Conservation (phyloP, 2,797 vertebrate genomes). For the Molossus molossus region DNA sequence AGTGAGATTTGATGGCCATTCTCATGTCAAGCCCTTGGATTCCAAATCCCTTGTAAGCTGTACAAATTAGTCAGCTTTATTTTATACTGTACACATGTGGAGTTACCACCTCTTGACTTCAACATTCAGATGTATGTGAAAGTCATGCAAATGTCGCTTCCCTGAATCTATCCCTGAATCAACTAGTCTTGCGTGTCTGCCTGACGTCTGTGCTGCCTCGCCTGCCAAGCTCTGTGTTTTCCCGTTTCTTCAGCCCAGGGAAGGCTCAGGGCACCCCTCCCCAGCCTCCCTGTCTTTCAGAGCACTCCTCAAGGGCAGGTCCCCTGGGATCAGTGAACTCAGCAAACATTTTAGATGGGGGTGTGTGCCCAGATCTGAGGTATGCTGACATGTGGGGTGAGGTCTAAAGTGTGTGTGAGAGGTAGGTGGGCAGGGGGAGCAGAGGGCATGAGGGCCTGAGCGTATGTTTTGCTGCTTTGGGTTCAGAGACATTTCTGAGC, state of each 20-base stretch:
- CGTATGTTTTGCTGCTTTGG: not conserved
- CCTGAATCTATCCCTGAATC: not conserved
- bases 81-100: not conserved
- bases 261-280: not conserved
- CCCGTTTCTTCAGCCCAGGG: not conserved
- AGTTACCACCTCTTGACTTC: constrained; percentile 57
- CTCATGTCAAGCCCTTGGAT: not conserved
- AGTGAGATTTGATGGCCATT: not conserved
- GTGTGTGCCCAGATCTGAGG: not conserved
- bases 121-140: constrained; percentile 37
- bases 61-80: constrained; percentile 21
- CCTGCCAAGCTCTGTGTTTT: accelerated
- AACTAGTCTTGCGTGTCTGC: not conserved
- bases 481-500: not conserved
- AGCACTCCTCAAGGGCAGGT: not conserved
- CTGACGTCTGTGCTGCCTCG: not conserved
- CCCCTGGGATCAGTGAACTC: not conserved
- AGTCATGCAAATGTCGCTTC: not conserved
- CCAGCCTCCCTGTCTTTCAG: not conserved
- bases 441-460: not conserved
- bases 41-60: constrained; percentile 35
- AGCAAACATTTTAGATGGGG: not conserved
- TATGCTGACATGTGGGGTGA: not conserved
- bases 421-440: not conserved
- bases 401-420: not conserved